A percentile compares a stretch with the other conserved stretches of the same genome.
phyloP scores from a whole-genome alignment of 2,888 invertebrate species.

The Drepanosiphum platanoidis region DNA sequence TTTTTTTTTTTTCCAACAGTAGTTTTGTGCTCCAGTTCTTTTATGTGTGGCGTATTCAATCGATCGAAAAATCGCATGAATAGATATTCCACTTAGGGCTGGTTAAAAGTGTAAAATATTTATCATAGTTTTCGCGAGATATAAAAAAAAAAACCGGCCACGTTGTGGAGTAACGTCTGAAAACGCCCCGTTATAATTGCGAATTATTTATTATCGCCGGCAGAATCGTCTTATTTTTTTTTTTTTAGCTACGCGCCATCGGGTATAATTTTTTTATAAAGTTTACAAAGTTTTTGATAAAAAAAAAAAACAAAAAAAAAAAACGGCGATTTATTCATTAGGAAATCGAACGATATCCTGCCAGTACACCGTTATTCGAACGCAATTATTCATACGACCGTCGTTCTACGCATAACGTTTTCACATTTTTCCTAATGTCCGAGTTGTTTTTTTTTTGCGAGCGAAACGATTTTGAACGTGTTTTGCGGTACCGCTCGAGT shows the following conservation, averaged over 20 bases:
- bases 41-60: neutral
- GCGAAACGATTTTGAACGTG: neutral
- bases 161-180: neutral
- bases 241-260: neutral
- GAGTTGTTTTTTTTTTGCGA: no score
- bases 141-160: neutral
- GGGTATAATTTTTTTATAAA: conserved; percentile 5
- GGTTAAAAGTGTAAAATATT: neutral
- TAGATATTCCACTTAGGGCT: neutral
- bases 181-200: neutral
- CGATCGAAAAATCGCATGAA: neutral
- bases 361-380: neutral
- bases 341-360: neutral
- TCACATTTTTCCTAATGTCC: neutral
- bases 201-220: conserved; percentile 17
- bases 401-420: neutral
- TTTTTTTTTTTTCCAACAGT: neutral
- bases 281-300: conserved; percentile 8
- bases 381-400: neutral
- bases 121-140: neutral
- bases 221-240: neutral
- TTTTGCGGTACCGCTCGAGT: neutral
- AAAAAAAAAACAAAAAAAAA: no score
- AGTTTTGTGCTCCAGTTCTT: neutral
- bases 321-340: conserved; percentile 34